These are phyloP conservation scores for Chloroceryle amazona DNA, from an alignment of 2,797 vertebrate species.

Conservation along the genomic window DNA sequence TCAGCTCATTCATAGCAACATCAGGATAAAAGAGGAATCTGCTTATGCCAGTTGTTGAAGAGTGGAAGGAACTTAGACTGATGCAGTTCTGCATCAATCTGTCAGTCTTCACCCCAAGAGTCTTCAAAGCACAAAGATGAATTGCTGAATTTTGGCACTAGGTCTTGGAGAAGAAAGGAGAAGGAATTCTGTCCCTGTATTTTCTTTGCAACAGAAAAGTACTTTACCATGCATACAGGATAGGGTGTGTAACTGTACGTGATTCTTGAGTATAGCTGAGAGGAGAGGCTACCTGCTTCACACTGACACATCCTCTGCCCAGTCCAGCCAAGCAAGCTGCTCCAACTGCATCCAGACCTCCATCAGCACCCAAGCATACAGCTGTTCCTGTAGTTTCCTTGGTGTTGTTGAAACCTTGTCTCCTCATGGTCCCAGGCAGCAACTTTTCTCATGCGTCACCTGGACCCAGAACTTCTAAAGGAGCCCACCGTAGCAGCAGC, in stretches of 20 bases:
- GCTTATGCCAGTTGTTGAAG: neutral
- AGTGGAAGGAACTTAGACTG: neutral
- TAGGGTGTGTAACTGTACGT: neutral
- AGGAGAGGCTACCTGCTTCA: neutral
- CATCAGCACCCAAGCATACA: neutral
- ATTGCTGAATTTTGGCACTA: neutral
- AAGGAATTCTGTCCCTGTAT: neutral
- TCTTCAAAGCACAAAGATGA: neutral
- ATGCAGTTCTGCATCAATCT: neutral
- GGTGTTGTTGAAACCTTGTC: neutral
- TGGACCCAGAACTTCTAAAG: neutral
- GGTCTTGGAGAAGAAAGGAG: neutral
- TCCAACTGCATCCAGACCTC: neutral
- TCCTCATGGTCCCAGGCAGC: neutral
- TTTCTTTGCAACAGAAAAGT: neutral
- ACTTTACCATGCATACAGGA: rapidly evolving
- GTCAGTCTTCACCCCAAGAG: neutral
- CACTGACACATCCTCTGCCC: neutral
- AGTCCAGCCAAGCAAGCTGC: neutral
- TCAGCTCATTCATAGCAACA: rapidly evolving
- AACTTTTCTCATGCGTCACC: neutral
- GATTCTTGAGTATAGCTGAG: neutral
- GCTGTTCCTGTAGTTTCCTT: neutral
- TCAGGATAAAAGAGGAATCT: rapidly evolving
- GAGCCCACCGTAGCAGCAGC: rapidly evolving